A percentile compares a stretch with the other conserved stretches of the same genome.
Evolutionary conservation across 2,888 invertebrate species (phyloP).

Genomic region (Zygogramma bicolorata): DNA sequence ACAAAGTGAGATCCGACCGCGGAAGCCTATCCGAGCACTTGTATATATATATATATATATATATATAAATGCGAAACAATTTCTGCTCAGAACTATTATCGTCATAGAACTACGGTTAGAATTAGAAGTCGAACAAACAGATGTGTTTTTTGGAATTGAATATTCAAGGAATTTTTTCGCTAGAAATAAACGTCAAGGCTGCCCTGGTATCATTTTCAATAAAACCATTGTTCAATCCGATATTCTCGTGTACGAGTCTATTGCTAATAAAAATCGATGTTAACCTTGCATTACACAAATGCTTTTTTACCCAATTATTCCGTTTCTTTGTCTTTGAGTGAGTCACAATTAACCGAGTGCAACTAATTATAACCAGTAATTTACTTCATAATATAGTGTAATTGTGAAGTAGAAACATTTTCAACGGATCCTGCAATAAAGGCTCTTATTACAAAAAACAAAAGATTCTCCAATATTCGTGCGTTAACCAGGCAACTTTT

Average conservation of each 20-base stretch:
- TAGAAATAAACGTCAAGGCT: neutral
- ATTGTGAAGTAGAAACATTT: neutral
- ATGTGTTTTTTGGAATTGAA: no score
- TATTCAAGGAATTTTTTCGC: no score
- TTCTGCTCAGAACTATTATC: no score
- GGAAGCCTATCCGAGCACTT: no score
- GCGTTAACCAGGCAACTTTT: neutral
- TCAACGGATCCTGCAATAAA: neutral
- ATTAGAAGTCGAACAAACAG: no score
- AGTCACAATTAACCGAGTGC: slow-evolving; percentile 45
- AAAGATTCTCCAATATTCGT: neutral
- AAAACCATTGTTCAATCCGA: slow-evolving; percentile 19
- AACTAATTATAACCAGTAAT: slow-evolving; percentile 41
- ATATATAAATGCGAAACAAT: no score
- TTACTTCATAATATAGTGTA: slow-evolving; percentile 27
- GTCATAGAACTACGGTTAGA: no score
- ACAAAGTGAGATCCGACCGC: no score
- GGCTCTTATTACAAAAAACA: neutral
- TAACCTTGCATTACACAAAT: slow-evolving; percentile 47
- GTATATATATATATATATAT: no score
- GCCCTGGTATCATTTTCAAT: neutral
- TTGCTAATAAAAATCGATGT: slow-evolving; percentile 44
- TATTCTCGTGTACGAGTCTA: slow-evolving; percentile 21
- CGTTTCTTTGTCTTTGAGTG: slow-evolving; percentile 41
- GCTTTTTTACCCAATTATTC: slow-evolving; percentile 44